phyloP scores from a whole-genome alignment of 2,888 invertebrate species.

The Asteroscopus sphinx region DNA sequence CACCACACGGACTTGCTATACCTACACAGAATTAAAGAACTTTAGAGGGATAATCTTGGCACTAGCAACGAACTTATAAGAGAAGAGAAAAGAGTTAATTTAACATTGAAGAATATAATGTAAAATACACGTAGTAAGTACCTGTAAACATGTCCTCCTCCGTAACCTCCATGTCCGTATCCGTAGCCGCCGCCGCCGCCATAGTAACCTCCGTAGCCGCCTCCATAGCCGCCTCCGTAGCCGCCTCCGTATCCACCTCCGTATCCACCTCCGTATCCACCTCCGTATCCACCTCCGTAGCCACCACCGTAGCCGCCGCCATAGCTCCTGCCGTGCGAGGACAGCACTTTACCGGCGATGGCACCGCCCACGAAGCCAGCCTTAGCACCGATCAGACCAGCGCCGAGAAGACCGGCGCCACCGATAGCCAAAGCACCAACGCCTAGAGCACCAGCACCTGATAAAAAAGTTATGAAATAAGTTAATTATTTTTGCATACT shows the following conservation, averaged over 20 bases:
- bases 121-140: conserved; percentile 25
- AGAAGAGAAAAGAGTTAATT: neutral
- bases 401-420: conserved; percentile 76
- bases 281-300: conserved; percentile 56
- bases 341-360: conserved; percentile 68
- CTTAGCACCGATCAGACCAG: conserved; percentile 76
- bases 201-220: conserved; percentile 60
- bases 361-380: conserved; percentile 81
- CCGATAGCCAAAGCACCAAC: conserved; percentile 68
- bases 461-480: conserved; percentile 1
- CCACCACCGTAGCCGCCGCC: conserved; percentile 57
- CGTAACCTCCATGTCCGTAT: conserved; percentile 17
- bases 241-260: conserved; percentile 60
- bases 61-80: neutral
- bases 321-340: conserved; percentile 62
- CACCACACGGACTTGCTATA: too few relatives aligned
- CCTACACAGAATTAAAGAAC: neutral
- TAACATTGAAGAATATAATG: neutral
- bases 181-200: conserved; percentile 45
- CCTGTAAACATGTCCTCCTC: conserved; percentile 57
- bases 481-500: neutral
- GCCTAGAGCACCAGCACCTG: conserved; percentile 66
- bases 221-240: conserved; percentile 50
- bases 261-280: conserved; percentile 62
- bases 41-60: neutral